These are phyloP conservation scores for Palythoa heliodiscus DNA, from an alignment of 92 coral and sea anemone species.

Conservation along the genomic window DNA sequence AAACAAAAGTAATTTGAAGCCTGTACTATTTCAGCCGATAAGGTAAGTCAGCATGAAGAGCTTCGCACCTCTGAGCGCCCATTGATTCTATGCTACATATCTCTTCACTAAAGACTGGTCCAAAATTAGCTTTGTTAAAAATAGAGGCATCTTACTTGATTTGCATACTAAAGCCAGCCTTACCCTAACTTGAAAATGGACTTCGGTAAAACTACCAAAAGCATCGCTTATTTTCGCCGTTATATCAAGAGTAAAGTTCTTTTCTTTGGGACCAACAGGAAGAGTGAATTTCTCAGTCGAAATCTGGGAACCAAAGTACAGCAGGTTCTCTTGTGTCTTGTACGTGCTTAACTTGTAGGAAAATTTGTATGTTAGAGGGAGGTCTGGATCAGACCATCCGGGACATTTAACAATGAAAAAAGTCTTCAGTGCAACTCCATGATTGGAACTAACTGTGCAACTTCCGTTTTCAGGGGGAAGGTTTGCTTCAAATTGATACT, in stretches of 20 bases:
- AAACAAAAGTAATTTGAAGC: too few relatives aligned
- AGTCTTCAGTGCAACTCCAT: constrained; percentile 56
- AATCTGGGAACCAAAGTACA: constrained; percentile 36
- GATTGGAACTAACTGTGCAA: constrained; percentile 54
- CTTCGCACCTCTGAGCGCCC: too few relatives aligned
- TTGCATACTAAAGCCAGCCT: background rate
- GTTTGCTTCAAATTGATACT: constrained; percentile 54
- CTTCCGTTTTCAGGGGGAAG: constrained; percentile 60
- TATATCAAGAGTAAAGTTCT: constrained; percentile 37
- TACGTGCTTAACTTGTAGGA: constrained; percentile 38
- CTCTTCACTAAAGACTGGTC: too few relatives aligned
- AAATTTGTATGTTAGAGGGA: constrained; percentile 42
- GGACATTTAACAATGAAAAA: constrained; percentile 42
- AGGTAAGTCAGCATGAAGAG: too few relatives aligned
- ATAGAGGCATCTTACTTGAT: too few relatives aligned
- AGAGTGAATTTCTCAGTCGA: constrained; percentile 12
- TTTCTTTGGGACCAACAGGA: constrained; percentile 39
- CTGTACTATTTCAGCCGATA: too few relatives aligned
- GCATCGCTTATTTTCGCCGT: constrained; percentile 55
- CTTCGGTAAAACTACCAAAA: constrained; percentile 41
- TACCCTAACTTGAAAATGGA: constrained; percentile 40
- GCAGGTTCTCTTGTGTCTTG: constrained; percentile 36
- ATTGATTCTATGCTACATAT: too few relatives aligned
- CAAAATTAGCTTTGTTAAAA: too few relatives aligned
- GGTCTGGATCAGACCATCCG: constrained; percentile 53